phyloP scores from a whole-genome alignment of 1,140 invertebrate genomes.

The Anoplophora glabripennis region DNA sequence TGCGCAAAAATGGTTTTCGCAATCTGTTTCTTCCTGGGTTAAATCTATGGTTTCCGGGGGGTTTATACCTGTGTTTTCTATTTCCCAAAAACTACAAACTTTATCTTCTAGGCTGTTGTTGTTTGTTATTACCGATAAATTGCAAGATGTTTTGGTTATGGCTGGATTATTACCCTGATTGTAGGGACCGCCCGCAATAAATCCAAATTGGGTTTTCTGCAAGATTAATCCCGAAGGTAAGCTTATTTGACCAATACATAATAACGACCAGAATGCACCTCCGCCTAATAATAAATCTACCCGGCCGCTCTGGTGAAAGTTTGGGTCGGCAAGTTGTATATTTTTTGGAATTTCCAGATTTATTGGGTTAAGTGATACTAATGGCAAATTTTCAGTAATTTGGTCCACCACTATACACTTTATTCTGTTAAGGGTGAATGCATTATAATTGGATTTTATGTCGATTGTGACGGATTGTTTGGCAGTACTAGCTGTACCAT shows the following conservation, averaged over 20 bases:
- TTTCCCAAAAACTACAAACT: constrained; percentile 1
- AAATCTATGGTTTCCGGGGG: neutral
- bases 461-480: neutral
- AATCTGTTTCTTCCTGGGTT: neutral
- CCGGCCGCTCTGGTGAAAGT: constrained; percentile 20
- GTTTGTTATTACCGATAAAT: neutral
- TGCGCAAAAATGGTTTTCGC: neutral
- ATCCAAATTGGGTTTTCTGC: constrained; percentile 18
- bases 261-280: neutral
- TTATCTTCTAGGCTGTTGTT: neutral
- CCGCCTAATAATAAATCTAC: constrained; percentile 4
- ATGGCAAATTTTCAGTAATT: neutral
- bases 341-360: constrained; percentile 38
- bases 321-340: constrained; percentile 23
- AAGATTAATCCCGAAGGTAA: constrained; percentile 12
- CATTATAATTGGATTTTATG: constrained; percentile 2
- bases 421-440: constrained; percentile 11
- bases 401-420: neutral
- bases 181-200: constrained; percentile 13
- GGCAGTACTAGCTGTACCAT: constrained; percentile 2
- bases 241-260: constrained; percentile 7
- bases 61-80: neutral
- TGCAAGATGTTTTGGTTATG: neutral
- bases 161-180: constrained; percentile 12
- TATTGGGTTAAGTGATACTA: constrained; percentile 32